Base-by-base conservation (phyloP, 2,797 vertebrate species). In the Cryptoprocta ferox region DNA sequence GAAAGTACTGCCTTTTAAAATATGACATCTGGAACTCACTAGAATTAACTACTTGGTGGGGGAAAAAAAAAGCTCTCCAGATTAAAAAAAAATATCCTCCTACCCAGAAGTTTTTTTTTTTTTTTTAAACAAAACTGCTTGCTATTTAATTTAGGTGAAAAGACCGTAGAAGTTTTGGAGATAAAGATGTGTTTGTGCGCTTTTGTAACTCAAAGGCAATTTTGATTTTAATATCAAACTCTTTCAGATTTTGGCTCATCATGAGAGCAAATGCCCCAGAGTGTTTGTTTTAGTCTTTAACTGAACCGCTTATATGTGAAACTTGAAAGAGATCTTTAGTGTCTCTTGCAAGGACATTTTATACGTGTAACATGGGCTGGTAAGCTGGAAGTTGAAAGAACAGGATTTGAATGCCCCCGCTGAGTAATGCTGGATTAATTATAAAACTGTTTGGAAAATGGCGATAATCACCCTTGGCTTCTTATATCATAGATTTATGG, bases 21-120 rank as follows among this genome's bases (percentile, higher is more conserved):
- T 56, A 59, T 24, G 80, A 79, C 93, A 87, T 92, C 70, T 97
- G 83, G 79, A 94, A 95, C 12, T 94, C 88, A 92, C 79, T 95
- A 95, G 79, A 53, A 92, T 88, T 86, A 93, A 89, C 50, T 90
- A 81, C 68, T 94, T 95, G 65, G 70, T 95, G 56, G 65, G 39
- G 81, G 84, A 70, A 16, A 32, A 32, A 30, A 39, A 59, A 98
- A 92, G 35, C 65, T 96, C 92, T 8, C 5, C 35, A 97, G 83
- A 96, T 65, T 76, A 76, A 78, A 85, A 76, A 65, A 80, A 61
- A 79, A 87, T 56, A n/a, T 3, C 19, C 56, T 82, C 26, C 42
- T 95, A 76, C 4, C 24, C 50, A 68, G 35, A 83, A 90, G 50
- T 94, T 65, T 48, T 92, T 73, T 93, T 85, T 84, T 79, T n/a